Conservation (phyloP, 2,797 vertebrate species). For the Galaxias olidus region DNA sequence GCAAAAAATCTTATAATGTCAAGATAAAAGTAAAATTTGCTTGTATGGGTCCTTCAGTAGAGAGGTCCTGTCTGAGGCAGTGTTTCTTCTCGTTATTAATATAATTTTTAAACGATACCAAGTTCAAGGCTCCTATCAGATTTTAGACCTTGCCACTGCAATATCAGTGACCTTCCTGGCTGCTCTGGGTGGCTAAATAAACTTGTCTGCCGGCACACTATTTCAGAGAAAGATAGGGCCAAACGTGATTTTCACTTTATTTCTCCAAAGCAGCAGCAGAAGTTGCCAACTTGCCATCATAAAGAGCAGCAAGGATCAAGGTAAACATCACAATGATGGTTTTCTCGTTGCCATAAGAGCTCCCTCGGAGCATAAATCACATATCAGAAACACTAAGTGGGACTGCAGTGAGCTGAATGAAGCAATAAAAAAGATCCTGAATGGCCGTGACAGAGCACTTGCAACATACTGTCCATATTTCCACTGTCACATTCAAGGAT, state of each 20-base stretch:
- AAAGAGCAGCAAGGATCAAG: constrained; percentile 58
- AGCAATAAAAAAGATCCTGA: constrained; percentile 68
- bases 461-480: constrained; percentile 63
- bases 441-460: constrained; percentile 61
- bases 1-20: too few species aligned
- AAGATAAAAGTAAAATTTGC: too few species aligned
- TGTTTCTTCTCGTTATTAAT: constrained; percentile 12
- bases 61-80: constrained; percentile 9
- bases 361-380: constrained; percentile 63
- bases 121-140: constrained; percentile 12
- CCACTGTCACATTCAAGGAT: constrained; percentile 51
- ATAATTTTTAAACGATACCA: not conserved
- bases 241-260: constrained; percentile 31
- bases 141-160: constrained; percentile 5
- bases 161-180: constrained; percentile 22
- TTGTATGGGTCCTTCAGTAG: not conserved
- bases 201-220: not conserved
- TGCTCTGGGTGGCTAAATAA: constrained; percentile 16
- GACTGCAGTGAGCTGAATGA: constrained; percentile 58
- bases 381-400: constrained; percentile 52
- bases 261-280: constrained; percentile 23
- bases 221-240: constrained; percentile 17
- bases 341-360: constrained; percentile 35
- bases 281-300: constrained; percentile 49
- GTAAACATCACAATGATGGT: constrained; percentile 52